These are phyloP conservation scores for Nibea coibor DNA, from an alignment of 2,113 vertebrate genomes.

Conservation along the genomic window DNA sequence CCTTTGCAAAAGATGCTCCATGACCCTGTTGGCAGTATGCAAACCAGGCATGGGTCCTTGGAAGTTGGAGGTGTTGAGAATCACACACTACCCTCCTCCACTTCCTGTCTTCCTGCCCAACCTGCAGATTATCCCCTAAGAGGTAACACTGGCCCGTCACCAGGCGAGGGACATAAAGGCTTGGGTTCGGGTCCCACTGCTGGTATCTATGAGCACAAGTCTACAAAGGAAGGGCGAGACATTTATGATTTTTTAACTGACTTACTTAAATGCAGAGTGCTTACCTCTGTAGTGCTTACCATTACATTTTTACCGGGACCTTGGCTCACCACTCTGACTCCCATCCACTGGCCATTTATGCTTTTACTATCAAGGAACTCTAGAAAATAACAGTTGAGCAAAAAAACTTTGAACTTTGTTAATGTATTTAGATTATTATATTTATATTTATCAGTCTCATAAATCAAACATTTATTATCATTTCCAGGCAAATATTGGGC, in stretches of 20 bases:
- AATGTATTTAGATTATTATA: too few relatives aligned
- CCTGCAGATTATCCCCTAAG: slow-evolving; percentile 88
- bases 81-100: slow-evolving; percentile 89
- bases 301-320: slow-evolving; percentile 93
- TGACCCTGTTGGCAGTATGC: slow-evolving; percentile 95
- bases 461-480: too few relatives aligned
- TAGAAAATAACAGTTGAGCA: slow-evolving; percentile 19
- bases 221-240: slow-evolving; percentile 74
- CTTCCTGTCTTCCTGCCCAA: slow-evolving; percentile 58
- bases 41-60: slow-evolving; percentile 87
- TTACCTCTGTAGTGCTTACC: slow-evolving; percentile 80
- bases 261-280: neutral
- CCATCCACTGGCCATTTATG: slow-evolving; percentile 97
- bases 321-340: slow-evolving; percentile 92
- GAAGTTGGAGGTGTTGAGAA: slow-evolving; percentile 72
- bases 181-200: slow-evolving; percentile 83
- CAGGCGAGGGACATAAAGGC: slow-evolving; percentile 77
- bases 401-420: too few relatives aligned
- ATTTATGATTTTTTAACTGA: neutral
- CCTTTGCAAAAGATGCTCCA: slow-evolving; percentile 91
- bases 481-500: too few relatives aligned
- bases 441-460: too few relatives aligned
- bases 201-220: slow-evolving; percentile 93
- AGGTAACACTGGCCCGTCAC: slow-evolving; percentile 94
- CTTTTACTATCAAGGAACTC: slow-evolving; percentile 79